Evolutionary conservation across 2,888 invertebrate genomes (phyloP).

Genomic region (Diarsia dahlii): DNA sequence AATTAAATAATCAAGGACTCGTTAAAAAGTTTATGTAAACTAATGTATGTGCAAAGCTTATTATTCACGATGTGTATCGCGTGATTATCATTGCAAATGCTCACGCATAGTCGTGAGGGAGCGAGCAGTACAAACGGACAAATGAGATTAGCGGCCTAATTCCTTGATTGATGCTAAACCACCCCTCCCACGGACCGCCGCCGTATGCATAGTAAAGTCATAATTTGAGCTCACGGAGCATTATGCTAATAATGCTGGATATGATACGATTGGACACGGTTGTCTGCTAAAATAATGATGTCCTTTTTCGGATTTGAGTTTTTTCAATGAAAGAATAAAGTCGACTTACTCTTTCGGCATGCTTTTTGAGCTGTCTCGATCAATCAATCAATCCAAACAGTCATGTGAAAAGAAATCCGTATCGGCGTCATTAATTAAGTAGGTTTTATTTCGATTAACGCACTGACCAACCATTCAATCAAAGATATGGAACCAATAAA

Average conservation of each 20-base stretch:
- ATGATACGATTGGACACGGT: constrained; percentile 15
- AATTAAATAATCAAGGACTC: constrained; percentile 28
- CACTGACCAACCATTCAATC: constrained; percentile 41
- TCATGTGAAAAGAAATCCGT: neutral
- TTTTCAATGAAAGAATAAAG: constrained; percentile 1
- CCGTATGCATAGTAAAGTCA: constrained; percentile 74
- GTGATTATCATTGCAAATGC: constrained; percentile 72
- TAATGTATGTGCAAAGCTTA: constrained; percentile 50
- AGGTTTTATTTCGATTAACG: constrained; percentile 47
- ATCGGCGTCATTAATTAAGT: constrained; percentile 23
- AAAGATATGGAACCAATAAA: constrained; percentile 52
- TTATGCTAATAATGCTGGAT: constrained; percentile 54
- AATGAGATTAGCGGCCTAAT: constrained; percentile 84
- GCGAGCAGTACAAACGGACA: constrained; percentile 75
- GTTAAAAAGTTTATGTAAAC: constrained; percentile 49
- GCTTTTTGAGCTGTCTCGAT: constrained; percentile 9
- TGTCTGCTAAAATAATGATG: neutral
- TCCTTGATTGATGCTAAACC: constrained; percentile 85
- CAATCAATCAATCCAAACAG: constrained; percentile 37
- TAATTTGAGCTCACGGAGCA: constrained; percentile 68
- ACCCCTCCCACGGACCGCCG: constrained; percentile 68
- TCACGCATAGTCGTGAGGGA: constrained; percentile 70
- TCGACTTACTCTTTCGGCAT: neutral
- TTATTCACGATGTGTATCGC: constrained; percentile 63
- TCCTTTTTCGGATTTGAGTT: neutral